phyloP scores from a whole-genome alignment of 2,113 vertebrate species.

The Ibidorhyncha struthersii region DNA sequence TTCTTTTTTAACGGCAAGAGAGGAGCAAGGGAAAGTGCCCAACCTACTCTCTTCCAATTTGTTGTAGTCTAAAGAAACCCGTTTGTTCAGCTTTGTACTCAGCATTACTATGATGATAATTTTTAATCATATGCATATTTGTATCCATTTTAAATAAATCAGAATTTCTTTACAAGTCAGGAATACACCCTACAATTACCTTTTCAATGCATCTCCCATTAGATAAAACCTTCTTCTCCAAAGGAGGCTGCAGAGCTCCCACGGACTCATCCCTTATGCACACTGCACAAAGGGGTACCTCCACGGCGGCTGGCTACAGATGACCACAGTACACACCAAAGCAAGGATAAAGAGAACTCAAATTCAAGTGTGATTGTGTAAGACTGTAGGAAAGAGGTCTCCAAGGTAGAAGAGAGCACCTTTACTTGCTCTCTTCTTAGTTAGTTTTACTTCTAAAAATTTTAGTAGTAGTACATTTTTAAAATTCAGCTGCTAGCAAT shows the following conservation, averaged over 20 bases:
- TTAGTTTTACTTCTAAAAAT: slow-evolving; percentile 10
- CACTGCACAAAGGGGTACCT: background rate
- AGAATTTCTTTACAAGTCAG: background rate
- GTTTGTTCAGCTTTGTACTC: background rate
- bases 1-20: background rate
- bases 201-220: background rate
- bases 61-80: background rate
- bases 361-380: background rate
- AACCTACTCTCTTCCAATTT: background rate
- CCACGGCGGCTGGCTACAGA: fast-evolving
- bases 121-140: background rate
- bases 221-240: background rate
- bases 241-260: background rate
- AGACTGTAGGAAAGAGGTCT: background rate
- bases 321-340: background rate
- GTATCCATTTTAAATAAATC: background rate
- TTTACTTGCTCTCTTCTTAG: background rate
- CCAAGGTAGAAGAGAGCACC: background rate
- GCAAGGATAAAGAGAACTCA: background rate
- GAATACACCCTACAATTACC: background rate
- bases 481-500: slow-evolving; percentile 39
- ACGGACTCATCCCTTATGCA: background rate
- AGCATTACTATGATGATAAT: background rate
- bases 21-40: background rate
- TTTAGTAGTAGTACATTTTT: slow-evolving; percentile 54